These are phyloP conservation scores for Trypoxylon attenuatum DNA, from an alignment of 2,888 invertebrate genomes.

Conservation along the genomic window DNA sequence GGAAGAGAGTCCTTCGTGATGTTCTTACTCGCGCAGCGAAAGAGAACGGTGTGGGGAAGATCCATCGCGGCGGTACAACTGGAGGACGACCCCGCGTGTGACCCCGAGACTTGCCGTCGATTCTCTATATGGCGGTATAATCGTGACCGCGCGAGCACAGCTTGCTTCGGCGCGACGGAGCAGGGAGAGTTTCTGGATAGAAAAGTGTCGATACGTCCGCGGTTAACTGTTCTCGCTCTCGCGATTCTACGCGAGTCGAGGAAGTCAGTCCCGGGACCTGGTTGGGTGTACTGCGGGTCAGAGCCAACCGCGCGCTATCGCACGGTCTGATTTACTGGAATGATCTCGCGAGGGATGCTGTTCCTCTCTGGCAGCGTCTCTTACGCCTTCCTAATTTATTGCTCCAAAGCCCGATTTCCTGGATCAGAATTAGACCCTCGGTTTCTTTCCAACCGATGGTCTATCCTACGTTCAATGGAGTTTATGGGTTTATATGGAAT, in stretches of 20 bases:
- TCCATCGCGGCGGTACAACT: slow-evolving; percentile 36
- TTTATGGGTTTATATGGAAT: neutral
- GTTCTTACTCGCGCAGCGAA: neutral
- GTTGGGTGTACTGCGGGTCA: neutral
- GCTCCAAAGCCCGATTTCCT: neutral
- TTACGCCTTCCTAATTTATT: neutral
- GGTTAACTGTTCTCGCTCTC: slow-evolving; percentile 17
- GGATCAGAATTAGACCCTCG: neutral
- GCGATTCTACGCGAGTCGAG: neutral
- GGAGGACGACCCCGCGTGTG: slow-evolving; percentile 50
- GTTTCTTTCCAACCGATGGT: neutral
- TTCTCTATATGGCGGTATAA: slow-evolving; percentile 53
- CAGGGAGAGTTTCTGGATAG: slow-evolving; percentile 33
- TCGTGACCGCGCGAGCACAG: slow-evolving; percentile 43
- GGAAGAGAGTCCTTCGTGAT: neutral
- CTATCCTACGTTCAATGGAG: neutral
- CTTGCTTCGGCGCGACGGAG: slow-evolving; percentile 11
- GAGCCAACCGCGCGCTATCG: neutral
- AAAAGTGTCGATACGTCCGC: slow-evolving; percentile 32
- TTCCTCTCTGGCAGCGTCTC: slow-evolving; percentile 1
- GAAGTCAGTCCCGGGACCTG: too few species aligned
- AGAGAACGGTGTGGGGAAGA: slow-evolving; percentile 10
- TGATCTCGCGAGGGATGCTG: neutral
- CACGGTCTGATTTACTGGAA: neutral
- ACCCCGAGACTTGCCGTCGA: slow-evolving; percentile 49